Evolutionary conservation across 2,113 vertebrate species (phyloP).

Genomic region (Vulpes ferrilata): DNA sequence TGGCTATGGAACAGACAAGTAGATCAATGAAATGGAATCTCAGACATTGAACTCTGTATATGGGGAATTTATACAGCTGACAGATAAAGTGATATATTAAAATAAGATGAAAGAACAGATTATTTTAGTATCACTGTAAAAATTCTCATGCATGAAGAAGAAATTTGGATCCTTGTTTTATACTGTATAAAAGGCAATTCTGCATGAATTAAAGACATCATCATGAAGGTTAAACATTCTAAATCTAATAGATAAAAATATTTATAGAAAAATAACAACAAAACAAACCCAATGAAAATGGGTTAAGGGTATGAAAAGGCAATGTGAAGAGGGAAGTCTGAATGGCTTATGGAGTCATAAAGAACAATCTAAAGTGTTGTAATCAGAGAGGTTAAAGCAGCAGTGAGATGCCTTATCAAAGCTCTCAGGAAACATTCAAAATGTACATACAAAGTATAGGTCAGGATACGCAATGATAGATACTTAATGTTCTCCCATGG

Average conservation of each 20-base stretch:
- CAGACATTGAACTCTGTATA: background rate
- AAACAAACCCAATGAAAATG: background rate
- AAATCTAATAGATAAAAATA: conserved; percentile 33
- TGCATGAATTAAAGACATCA: background rate
- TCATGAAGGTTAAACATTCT: conserved; percentile 11
- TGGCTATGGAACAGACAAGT: background rate
- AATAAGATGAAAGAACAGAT: background rate
- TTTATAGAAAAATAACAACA: background rate
- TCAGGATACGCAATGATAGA: background rate
- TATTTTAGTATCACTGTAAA: background rate
- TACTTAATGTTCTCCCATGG: background rate
- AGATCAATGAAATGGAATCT: background rate
- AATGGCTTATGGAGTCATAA: background rate
- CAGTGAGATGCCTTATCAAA: background rate
- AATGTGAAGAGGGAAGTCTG: background rate
- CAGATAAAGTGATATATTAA: background rate
- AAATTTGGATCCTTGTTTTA: background rate
- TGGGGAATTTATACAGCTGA: background rate
- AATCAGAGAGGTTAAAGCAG: conserved; percentile 13
- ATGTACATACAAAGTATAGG: background rate
- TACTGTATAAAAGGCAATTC: background rate
- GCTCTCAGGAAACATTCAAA: background rate
- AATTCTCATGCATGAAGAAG: background rate
- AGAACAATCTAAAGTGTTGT: background rate
- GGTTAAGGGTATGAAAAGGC: background rate